A percentile compares a stretch with the other conserved stretches of the same genome.
Evolutionary conservation across 2,797 vertebrate species (phyloP).

Genomic region (Siniperca undulata): DNA sequence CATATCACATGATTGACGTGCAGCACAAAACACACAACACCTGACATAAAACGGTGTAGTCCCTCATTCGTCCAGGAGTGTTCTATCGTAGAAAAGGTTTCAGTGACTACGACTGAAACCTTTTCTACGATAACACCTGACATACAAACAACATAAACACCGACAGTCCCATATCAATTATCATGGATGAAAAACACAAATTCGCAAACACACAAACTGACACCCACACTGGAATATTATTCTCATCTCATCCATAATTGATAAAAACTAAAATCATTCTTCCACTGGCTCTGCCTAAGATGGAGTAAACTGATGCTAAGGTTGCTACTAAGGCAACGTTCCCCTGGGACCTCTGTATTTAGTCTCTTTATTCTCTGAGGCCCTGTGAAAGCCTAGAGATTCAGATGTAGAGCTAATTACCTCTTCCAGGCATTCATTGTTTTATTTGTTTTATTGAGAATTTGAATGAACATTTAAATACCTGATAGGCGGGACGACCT

Average conservation of each 20-base stretch:
- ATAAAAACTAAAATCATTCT: conserved; percentile 65
- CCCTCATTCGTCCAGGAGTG: too few species aligned
- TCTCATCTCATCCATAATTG: conserved; percentile 78
- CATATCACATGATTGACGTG: conserved; percentile 19
- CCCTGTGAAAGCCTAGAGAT: conserved; percentile 40
- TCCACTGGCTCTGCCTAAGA: conserved; percentile 50
- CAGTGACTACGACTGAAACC: too few species aligned
- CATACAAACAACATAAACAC: conserved; percentile 60
- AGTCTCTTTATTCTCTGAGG: conserved; percentile 51
- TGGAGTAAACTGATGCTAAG: conserved; percentile 64
- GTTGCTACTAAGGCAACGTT: conserved; percentile 45
- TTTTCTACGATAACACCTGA: too few species aligned
- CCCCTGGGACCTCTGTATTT: conserved; percentile 48
- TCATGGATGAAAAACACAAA: conserved; percentile 75
- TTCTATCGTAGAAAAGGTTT: too few species aligned
- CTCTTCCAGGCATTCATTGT: conserved; percentile 33
- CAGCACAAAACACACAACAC: conserved; percentile 47
- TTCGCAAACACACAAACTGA: conserved; percentile 63
- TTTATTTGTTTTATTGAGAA: conserved; percentile 44
- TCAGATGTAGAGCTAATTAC: conserved; percentile 61
- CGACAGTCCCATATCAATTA: conserved; percentile 65
- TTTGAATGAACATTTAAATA: conserved; percentile 43
- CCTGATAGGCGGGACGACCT: conserved; percentile 25
- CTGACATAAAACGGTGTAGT: too few species aligned
- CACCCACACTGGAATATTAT: conserved; percentile 56